These are phyloP conservation scores for Lonchura striata DNA, from an alignment of 2,113 vertebrate species.

Conservation along the genomic window DNA sequence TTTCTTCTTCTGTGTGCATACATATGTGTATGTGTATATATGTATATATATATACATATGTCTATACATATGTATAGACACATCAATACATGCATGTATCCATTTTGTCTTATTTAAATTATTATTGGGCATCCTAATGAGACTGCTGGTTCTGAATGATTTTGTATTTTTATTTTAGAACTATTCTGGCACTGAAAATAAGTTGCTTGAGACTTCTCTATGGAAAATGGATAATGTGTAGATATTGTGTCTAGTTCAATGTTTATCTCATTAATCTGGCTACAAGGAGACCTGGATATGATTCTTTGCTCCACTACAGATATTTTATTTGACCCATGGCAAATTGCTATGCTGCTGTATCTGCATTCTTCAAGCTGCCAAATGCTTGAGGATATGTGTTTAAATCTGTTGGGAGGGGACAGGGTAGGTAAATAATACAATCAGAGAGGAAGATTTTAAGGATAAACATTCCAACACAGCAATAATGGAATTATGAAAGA, in stretches of 20 bases:
- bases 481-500: background rate
- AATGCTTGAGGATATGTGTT: background rate
- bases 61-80: background rate
- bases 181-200: background rate
- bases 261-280: conserved; percentile 17
- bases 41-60: too few species aligned
- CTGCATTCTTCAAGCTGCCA: background rate
- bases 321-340: conserved; percentile 10
- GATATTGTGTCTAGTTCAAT: background rate
- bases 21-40: fast-evolving
- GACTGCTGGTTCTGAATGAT: background rate
- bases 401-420: background rate
- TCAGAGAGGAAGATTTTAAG: background rate
- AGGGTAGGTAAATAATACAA: background rate
- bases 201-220: background rate
- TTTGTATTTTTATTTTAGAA: background rate
- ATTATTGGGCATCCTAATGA: background rate
- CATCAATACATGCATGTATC: background rate
- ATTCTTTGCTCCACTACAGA: background rate
- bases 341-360: background rate
- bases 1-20: background rate
- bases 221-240: background rate
- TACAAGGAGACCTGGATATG: background rate
- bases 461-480: background rate
- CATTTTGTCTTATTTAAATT: background rate